A percentile compares a stretch with the other conserved stretches of the same genome.
phyloP scores from a whole-genome alignment of 2,888 invertebrate genomes.

The Nymphalis polychloros region DNA sequence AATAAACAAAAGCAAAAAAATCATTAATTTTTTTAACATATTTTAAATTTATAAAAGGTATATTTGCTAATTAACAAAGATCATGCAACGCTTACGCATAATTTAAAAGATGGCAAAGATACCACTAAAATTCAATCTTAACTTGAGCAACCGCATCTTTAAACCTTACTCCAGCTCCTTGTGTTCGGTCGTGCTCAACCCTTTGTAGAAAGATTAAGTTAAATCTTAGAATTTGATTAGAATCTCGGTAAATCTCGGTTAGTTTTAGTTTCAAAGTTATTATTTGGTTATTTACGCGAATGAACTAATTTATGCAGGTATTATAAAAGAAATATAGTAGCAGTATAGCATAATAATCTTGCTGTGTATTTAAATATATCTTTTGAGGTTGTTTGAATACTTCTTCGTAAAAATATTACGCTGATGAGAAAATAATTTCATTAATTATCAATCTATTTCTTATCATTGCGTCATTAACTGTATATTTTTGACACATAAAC shows the following conservation, averaged over 20 bases:
- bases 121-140: conserved; percentile 1
- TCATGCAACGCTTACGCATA: not conserved
- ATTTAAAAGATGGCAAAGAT: not conserved
- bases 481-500: too few species aligned
- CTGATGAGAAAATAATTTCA: not conserved
- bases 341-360: conserved; percentile 19
- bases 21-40: not conserved
- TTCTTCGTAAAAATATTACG: conserved; percentile 8
- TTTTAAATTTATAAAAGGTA: not conserved
- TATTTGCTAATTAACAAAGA: not conserved
- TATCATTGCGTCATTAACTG: not conserved
- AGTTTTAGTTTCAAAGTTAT: conserved; percentile 18
- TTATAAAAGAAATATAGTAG: not conserved
- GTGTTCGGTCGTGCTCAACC: conserved; percentile 1
- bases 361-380: conserved; percentile 20
- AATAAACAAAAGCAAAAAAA: too few species aligned
- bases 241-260: conserved; percentile 15
- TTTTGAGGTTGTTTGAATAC: conserved; percentile 14
- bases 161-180: conserved; percentile 12
- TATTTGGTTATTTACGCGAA: conserved; percentile 23
- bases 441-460: not conserved
- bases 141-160: conserved; percentile 19
- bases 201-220: conserved; percentile 28
- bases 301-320: conserved; percentile 15
- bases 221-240: conserved; percentile 27